Evolutionary conservation across 1,140 invertebrate genomes (phyloP), one percentile per base, ranked within the genome.

Genomic region (Zaprionus capensis): DNA sequence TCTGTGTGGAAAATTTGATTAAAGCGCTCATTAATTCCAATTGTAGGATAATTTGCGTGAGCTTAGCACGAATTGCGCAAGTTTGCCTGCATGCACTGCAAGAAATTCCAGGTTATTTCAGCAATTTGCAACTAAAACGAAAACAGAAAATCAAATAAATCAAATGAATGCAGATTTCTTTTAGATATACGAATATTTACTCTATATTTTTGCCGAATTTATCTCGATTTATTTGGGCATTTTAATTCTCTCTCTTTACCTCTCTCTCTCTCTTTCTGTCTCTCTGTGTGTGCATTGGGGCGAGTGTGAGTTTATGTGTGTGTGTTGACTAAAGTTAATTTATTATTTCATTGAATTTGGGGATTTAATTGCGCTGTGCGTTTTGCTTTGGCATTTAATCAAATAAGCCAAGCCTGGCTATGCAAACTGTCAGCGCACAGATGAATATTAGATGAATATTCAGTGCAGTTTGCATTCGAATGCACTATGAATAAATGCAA

Each of bases 11-110:
- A 90, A 88, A 88, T 88, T 88, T 88, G 85, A 88, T 88, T 88
- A 88, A 90, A 85, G 76, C 64, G 65, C 76, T 88, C 85, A 88
- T 88, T 88, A 90, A 88, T 88, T 85, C 72, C 78, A 79, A 85
- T 90, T 88, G 85, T 85, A 46, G 71, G 75, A 73, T 69, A 79
- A 71, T 81, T 84, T 81, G 56, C 53, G 70, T 24, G 55, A 55
- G 12, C 53, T 15, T 55, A 53, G 31, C 22, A 28, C 26, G 36
- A 64, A 58, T 57, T 58, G 28, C n/a, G 41, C 41, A 15, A n/a
- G 22, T 34, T 34, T 11, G 31, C 31, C 9, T 34, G 31, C 31
- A 34, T 31, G 17, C 59, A 70, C 38, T 15, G 34, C 26, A 17
- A 63, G 5, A 26, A 62, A 56, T 20, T 6, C 28, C 15, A 63